These are phyloP conservation scores for Phaetusa simplex DNA, from an alignment of 2,113 vertebrate species.

Conservation along the genomic window DNA sequence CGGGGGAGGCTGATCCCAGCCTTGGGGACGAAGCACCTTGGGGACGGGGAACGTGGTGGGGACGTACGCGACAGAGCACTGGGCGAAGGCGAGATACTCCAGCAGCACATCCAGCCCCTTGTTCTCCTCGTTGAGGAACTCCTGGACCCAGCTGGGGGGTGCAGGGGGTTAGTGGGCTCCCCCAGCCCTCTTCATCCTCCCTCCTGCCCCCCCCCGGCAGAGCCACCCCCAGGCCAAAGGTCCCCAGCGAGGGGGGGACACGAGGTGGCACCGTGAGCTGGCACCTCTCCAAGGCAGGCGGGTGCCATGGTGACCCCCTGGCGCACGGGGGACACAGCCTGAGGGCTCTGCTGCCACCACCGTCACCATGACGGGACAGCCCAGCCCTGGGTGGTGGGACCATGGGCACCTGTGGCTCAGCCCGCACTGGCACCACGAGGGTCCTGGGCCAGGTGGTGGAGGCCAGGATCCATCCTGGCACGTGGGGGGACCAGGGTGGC, in stretches of 20 bases:
- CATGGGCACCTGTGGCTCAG: neutral
- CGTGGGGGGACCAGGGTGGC: neutral
- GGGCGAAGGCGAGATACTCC: conserved; percentile 90
- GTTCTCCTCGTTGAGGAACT: conserved; percentile 90
- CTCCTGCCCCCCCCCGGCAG: rapidly evolving
- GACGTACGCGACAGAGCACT: conserved; percentile 85
- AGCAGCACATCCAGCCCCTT: conserved; percentile 89
- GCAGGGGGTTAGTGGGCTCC: neutral
- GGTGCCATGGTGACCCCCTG: neutral
- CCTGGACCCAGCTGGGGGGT: conserved; percentile 2
- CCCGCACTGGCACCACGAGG: neutral
- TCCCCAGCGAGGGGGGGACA: neutral
- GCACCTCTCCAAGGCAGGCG: neutral
- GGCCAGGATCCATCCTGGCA: neutral
- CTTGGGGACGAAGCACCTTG: neutral
- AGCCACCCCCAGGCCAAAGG: neutral
- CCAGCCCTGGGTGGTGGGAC: neutral
- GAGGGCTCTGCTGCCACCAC: neutral
- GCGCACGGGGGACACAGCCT: rapidly evolving
- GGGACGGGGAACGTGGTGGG: neutral
- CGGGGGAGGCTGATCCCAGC: neutral
- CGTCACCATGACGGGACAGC: neutral
- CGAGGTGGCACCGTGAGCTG: neutral
- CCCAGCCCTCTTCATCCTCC: neutral
- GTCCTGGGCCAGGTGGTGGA: neutral